Evolutionary conservation across 1,140 invertebrate genomes (phyloP).

Genomic region (Achroia grisella): DNA sequence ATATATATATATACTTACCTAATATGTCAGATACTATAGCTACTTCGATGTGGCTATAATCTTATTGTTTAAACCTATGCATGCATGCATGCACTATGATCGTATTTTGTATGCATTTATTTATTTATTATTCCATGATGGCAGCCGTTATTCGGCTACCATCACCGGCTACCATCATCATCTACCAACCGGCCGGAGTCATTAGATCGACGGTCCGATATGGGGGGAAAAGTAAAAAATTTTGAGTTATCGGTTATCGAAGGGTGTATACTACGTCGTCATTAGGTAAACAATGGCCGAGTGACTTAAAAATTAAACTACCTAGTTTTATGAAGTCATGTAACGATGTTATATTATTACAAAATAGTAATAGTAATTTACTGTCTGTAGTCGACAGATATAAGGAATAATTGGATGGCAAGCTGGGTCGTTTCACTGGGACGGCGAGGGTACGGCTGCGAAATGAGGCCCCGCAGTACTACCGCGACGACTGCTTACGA

Average conservation of each 20-base stretch:
- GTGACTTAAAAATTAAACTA: slow-evolving; percentile 8
- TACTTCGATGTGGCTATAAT: no score
- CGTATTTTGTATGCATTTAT: no score
- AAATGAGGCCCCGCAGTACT: slow-evolving; percentile 19
- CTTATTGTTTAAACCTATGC: no score
- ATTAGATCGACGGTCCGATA: slow-evolving; percentile 3
- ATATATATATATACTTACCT: no score
- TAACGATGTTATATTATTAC: no score
- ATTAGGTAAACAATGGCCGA: slow-evolving; percentile 11
- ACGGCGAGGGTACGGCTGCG: slow-evolving; percentile 10
- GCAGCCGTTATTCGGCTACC: no score
- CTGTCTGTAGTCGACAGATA: slow-evolving; percentile 4
- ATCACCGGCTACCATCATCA: no score
- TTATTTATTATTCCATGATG: no score
- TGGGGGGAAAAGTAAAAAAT: neutral
- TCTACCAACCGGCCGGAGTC: slow-evolving; percentile 1
- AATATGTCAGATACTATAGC: no score
- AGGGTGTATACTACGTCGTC: slow-evolving; percentile 4
- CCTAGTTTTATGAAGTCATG: no score
- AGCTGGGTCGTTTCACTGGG: slow-evolving; percentile 24
- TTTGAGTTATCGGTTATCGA: slow-evolving; percentile 11
- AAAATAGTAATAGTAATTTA: no score
- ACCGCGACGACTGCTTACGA: slow-evolving; percentile 31
- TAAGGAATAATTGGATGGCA: slow-evolving; percentile 19
- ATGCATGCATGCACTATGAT: no score